Percentiles rank a stretch among this genome's conserved stretches.
Conservation (phyloP, 2,797 vertebrate genomes). For the Coluber constrictor region DNA sequence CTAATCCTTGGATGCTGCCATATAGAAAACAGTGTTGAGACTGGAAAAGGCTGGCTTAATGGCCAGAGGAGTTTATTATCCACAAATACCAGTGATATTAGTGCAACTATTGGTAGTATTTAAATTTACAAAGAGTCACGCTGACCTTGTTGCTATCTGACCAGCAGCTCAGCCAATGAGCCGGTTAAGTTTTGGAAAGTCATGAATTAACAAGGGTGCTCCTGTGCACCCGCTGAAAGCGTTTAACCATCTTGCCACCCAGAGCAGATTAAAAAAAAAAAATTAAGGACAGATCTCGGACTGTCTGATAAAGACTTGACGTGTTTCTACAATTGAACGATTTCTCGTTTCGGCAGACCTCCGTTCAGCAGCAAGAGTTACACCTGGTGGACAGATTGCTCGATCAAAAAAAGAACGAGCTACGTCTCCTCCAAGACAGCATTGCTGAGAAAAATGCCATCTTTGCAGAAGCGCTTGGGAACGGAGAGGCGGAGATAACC, state of each 20-base stretch:
- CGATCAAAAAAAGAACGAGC: slow-evolving; percentile 71
- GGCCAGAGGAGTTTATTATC: background rate
- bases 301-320: background rate
- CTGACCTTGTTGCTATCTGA: background rate
- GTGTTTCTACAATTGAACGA: background rate
- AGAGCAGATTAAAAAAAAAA: background rate
- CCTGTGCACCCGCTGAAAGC: background rate
- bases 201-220: background rate
- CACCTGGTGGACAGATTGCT: slow-evolving; percentile 68
- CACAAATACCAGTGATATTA: background rate
- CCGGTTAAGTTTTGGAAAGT: background rate
- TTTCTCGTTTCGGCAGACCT: slow-evolving; percentile 58
- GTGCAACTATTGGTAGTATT: background rate
- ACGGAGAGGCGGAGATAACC: slow-evolving; percentile 73
- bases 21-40: background rate
- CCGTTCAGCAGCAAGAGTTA: slow-evolving; percentile 70
- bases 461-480: slow-evolving; percentile 71
- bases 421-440: slow-evolving; percentile 67
- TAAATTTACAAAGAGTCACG: background rate
- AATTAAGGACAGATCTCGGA: background rate
- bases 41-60: background rate
- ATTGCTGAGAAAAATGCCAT: slow-evolving; percentile 69
- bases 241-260: background rate
- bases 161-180: background rate
- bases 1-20: no score